phyloP scores from a whole-genome alignment of 1,140 invertebrate species.

The Aphis craccivora region DNA sequence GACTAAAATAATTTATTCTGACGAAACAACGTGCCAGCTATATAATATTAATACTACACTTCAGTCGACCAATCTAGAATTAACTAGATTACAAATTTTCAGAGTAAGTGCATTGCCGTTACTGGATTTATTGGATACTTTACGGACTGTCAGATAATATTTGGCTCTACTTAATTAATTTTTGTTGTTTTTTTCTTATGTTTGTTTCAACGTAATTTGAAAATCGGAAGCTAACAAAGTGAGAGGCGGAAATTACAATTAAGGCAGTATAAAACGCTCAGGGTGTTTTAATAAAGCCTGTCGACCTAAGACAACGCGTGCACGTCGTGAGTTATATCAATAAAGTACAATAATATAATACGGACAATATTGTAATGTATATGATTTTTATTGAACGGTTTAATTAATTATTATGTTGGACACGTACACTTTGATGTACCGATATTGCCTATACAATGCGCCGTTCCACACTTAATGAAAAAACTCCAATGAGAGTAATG shows the following conservation, averaged over 20 bases:
- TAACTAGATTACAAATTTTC: background rate
- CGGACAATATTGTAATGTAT: background rate
- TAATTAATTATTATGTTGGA: constrained; percentile 4
- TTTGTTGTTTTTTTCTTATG: background rate
- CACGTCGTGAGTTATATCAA: background rate
- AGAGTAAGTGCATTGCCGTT: background rate
- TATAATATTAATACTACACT: background rate
- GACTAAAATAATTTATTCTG: background rate
- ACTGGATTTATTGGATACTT: background rate
- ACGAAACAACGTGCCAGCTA: no score
- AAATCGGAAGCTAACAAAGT: background rate
- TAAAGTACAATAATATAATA: background rate
- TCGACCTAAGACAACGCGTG: background rate
- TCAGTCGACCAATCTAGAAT: background rate
- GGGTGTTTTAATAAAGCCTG: background rate
- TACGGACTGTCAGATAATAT: no score
- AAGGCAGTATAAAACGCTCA: background rate
- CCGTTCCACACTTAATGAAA: background rate
- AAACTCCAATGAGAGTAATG: background rate
- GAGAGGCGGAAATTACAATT: background rate
- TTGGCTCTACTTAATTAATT: background rate
- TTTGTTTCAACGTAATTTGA: background rate
- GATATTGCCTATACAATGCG: background rate
- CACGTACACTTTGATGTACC: constrained; percentile 2
- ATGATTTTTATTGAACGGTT: background rate